Percentiles rank a stretch among this genome's conserved stretches.
Conservation (phyloP, 2,888 invertebrate species). For the Diabrotica balteata region DNA sequence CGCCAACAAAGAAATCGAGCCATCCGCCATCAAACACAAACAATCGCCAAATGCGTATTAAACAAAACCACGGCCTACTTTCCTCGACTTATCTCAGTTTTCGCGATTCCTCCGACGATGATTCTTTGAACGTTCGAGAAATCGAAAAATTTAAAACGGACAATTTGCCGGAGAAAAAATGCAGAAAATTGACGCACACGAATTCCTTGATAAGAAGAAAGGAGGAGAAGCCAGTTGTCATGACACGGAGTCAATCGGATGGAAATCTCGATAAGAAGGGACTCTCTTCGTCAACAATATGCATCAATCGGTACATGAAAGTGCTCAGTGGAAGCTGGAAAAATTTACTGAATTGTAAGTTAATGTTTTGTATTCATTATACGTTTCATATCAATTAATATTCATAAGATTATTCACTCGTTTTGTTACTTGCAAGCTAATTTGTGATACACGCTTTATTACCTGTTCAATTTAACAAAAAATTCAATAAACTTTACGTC, state of each 20-base stretch:
- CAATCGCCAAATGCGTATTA: constrained; percentile 30
- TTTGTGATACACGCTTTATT: too few species aligned
- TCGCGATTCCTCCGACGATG: constrained; percentile 64
- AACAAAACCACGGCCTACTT: constrained; percentile 51
- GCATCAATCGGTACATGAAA: constrained; percentile 73
- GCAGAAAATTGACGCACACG: constrained; percentile 56
- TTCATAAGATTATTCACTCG: too few species aligned
- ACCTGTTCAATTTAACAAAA: too few species aligned
- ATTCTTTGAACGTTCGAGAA: constrained; percentile 35
- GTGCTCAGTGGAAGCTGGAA: constrained; percentile 82
- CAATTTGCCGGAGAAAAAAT: constrained; percentile 40
- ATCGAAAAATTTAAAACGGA: constrained; percentile 37
- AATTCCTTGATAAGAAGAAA: constrained; percentile 59
- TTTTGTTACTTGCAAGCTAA: too few species aligned
- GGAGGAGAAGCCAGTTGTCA: constrained; percentile 51
- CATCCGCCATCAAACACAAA: constrained; percentile 24
- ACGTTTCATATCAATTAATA: too few species aligned
- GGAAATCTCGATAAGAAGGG: constrained; percentile 66
- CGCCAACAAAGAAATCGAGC: constrained; percentile 63
- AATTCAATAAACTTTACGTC: too few species aligned
- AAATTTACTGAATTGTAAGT: constrained; percentile 81
- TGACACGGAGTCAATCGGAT: constrained; percentile 75
- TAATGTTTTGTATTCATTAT: constrained; percentile 1
- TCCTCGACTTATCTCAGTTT: constrained; percentile 67
- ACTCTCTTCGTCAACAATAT: constrained; percentile 31